Percentiles rank a stretch among this genome's conserved stretches.
Evolutionary conservation across 64 coral and sea anemone genomes (phyloP).

Genomic region (Actinia equina): DNA sequence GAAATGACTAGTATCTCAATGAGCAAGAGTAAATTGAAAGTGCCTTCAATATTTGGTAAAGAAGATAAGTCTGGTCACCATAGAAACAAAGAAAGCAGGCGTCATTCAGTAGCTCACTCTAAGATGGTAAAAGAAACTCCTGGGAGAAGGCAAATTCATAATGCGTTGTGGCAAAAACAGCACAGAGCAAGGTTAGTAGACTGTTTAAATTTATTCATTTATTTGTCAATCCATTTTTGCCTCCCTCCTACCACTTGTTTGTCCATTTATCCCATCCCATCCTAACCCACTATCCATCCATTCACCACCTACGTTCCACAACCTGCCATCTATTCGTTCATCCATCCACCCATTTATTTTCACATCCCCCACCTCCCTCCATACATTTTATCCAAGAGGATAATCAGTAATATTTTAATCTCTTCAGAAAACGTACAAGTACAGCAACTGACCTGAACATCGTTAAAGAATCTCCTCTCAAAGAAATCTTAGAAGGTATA

Average conservation of each 20-base stretch:
- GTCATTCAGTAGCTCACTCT: constrained; percentile 19
- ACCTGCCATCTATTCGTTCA: no score
- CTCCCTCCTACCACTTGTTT: neutral
- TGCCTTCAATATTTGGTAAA: constrained; percentile 6
- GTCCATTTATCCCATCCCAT: neutral
- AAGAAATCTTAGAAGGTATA: constrained; percentile 26
- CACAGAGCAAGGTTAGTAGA: constrained; percentile 59
- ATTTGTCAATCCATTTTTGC: neutral
- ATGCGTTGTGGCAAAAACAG: constrained; percentile 74
- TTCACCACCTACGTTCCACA: no score
- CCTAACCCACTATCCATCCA: neutral
- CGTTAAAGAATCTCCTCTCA: constrained; percentile 23
- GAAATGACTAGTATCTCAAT: neutral
- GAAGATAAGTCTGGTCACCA: neutral
- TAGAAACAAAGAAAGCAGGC: neutral
- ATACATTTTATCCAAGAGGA: no score
- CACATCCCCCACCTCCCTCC: neutral
- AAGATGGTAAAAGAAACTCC: constrained; percentile 74
- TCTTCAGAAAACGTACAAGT: constrained; percentile 18
- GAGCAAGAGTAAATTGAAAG: constrained; percentile 11
- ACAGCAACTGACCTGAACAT: constrained; percentile 21
- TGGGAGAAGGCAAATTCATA: constrained; percentile 60
- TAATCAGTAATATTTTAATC: neutral
- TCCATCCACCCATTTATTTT: no score
- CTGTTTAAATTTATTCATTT: neutral